These are phyloP conservation scores for Dolichopus griseipennis DNA, from an alignment of 2,888 invertebrate species.

Conservation along the genomic window DNA sequence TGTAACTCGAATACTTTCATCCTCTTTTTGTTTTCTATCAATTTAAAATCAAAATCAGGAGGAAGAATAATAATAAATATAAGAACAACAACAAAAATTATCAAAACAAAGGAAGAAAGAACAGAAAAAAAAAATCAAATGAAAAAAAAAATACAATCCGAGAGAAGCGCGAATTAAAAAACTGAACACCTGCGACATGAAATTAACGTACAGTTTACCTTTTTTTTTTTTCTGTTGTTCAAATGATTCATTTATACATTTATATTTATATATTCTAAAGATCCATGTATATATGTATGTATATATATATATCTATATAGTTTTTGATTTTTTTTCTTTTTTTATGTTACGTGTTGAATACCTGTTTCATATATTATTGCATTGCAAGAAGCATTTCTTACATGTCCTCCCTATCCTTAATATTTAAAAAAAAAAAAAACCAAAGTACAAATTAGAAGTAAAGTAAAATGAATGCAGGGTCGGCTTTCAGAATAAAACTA, in stretches of 20 bases:
- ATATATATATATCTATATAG: not conserved
- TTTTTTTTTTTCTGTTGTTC: too few species aligned
- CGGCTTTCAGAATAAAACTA: too few species aligned
- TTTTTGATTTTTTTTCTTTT: not conserved
- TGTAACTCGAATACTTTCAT: not conserved
- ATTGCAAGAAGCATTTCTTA: not conserved
- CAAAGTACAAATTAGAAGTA: too few species aligned
- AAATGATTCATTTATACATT: not conserved
- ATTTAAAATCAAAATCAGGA: not conserved
- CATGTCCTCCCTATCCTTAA: not conserved
- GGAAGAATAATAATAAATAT: not conserved
- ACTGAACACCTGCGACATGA: not conserved
- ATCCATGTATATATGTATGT: not conserved
- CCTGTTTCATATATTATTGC: not conserved
- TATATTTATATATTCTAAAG: not conserved
- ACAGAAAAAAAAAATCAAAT: not conserved
- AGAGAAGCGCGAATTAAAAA: not conserved
- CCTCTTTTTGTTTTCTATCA: not conserved
- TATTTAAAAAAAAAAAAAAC: too few species aligned
- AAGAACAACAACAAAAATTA: not conserved
- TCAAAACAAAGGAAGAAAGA: too few species aligned
- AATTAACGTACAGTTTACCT: not conserved
- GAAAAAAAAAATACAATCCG: not conserved
- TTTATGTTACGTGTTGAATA: not conserved
- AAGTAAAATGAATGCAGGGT: too few species aligned